Evolutionary conservation across 2,888 invertebrate species (phyloP).

Genomic region (Coecobrya sp.): DNA sequence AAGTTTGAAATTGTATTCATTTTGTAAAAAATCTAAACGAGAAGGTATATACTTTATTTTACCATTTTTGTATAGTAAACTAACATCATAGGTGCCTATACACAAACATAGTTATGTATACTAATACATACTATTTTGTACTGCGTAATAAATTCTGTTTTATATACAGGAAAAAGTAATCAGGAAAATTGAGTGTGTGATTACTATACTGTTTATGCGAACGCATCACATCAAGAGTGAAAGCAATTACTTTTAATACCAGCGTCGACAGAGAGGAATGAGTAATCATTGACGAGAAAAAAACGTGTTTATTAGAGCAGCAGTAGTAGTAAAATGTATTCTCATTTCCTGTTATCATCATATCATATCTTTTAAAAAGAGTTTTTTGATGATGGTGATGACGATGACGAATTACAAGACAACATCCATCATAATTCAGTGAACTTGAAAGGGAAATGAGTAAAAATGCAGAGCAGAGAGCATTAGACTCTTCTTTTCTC

Average conservation of each 20-base stretch:
- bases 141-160: no score
- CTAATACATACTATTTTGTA: no score
- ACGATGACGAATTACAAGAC: conserved; percentile 44
- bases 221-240: conserved; percentile 38
- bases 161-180: conserved; percentile 19
- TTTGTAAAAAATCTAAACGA: background rate
- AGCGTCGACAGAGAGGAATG: background rate
- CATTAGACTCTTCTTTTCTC: background rate
- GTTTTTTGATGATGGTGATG: conserved; percentile 6
- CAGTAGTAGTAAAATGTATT: conserved; percentile 19
- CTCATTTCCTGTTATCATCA: conserved; percentile 35
- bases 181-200: conserved; percentile 50
- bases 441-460: conserved; percentile 26
- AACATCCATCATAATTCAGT: conserved; percentile 28
- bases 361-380: conserved; percentile 5
- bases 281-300: background rate
- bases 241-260: conserved; percentile 60
- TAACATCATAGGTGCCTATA: no score
- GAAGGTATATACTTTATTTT: no score
- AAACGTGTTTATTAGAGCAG: background rate
- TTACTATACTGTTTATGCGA: conserved; percentile 44
- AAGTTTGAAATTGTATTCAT: background rate
- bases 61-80: no score
- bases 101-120: no score
- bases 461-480: background rate